Evolutionary conservation across 2,113 vertebrate species (phyloP).

Genomic region (Amblyopsis rosae): DNA sequence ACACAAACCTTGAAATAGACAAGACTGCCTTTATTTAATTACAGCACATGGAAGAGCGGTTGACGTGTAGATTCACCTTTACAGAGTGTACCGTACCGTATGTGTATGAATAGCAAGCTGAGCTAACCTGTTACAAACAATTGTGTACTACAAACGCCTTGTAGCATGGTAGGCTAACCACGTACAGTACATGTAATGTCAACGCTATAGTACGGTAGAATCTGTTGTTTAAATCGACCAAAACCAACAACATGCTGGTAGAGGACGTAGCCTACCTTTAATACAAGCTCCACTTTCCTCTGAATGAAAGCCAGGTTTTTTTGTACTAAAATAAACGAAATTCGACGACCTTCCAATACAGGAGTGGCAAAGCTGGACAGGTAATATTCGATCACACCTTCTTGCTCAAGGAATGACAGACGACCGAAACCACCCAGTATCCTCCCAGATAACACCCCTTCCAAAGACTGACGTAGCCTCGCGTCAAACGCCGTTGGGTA

Average conservation of each 20-base stretch:
- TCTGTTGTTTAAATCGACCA: no score
- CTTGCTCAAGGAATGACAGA: slow-evolving; percentile 53
- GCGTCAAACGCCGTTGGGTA: slow-evolving; percentile 24
- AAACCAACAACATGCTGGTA: slow-evolving; percentile 7
- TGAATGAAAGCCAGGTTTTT: slow-evolving; percentile 59
- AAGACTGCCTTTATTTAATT: neutral
- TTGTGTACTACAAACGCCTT: neutral
- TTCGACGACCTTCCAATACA: slow-evolving; percentile 22
- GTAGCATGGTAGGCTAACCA: slow-evolving; percentile 8
- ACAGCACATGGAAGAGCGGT: neutral
- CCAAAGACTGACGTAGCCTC: slow-evolving; percentile 51
- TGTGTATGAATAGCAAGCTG: neutral
- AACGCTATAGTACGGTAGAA: neutral
- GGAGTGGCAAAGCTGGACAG: slow-evolving; percentile 46
- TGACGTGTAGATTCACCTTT: neutral
- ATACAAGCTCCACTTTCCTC: slow-evolving; percentile 46
- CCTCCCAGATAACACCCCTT: slow-evolving; percentile 23
- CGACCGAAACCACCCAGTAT: slow-evolving; percentile 41
- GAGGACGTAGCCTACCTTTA: slow-evolving; percentile 60
- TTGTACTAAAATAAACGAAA: slow-evolving; percentile 3
- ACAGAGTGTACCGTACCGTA: neutral
- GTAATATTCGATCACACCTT: slow-evolving; percentile 66
- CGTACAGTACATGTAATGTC: neutral
- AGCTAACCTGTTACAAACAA: slow-evolving; percentile 40
- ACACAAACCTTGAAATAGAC: neutral